Evolutionary conservation across 1,140 invertebrate species (phyloP), one percentile per base, ranked within the genome.

Genomic region (Microplitis demolitor): DNA sequence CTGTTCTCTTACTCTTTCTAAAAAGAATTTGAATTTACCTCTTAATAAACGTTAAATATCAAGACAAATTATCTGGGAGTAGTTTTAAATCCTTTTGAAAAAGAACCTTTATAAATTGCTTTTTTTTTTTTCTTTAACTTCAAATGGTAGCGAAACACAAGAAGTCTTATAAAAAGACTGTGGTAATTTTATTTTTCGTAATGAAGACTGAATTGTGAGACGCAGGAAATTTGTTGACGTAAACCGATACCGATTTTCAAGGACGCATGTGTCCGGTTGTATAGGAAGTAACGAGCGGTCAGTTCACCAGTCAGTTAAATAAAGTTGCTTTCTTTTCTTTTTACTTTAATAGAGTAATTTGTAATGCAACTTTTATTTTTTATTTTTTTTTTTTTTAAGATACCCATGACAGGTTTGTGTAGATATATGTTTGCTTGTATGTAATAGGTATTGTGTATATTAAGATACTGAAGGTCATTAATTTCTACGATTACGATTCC

Each of bases 1-100:
- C 72, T 76, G 5, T 76, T 76, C 75, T 71, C 75, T 6, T 76
- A 76, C 67, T 76, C 75, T 68, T 69, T 68, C 13, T 76, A 71
- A 72, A 24, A 50, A 34, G 35, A n/a, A n/a, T 14, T 45, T 45
- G 6, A 24, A 11, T 5, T 45, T 3, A 45, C 11, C 0, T 6
- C 11, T 45, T 9, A 45, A 11, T 45, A 45, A 45, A 45, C 39
- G 39, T 6, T 45, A 9, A 11, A 45, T 45, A 8, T 45, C 39
- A 45, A 45, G 39, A 45, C 39, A 9, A 39, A 39, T 8, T 3
- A 45, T 45, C 6, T 45, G 5, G 3, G 6, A 45, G 6, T 45
- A 11, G 3, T 9, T 45, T 45, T 45, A 5, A 56, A 24, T 24
- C 24, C 24, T 56, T 24, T 56, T 11, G 5, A 24, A 56, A 14